Evolutionary conservation across 1,140 invertebrate species (phyloP), one percentile per base, ranked within the genome.

Genomic region (Nephila pilipes): DNA sequence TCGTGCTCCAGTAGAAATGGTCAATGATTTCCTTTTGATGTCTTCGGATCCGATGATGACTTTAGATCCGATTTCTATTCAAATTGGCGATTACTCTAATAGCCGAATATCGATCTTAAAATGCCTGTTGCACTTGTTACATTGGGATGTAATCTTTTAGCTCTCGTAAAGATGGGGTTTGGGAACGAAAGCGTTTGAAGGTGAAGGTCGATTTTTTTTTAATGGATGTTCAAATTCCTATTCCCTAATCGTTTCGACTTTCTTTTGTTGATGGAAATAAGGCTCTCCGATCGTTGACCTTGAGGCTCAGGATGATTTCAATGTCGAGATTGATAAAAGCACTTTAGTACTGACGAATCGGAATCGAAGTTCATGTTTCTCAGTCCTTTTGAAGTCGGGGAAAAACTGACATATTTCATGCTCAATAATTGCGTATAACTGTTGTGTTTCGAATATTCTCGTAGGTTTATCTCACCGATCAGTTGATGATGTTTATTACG

Each of bases 61-160:
- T 10, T 83, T 54, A 54, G 18, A 55, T 55, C 80, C 38, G 54
- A 83, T 83, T 75, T 32, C 46, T 85, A 32, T 75, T 75, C 69
- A 36, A 75, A 75, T 75, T 32, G 32, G 14, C 69, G 69, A 36
- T 75, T 75, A 75, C 20, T 29, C 32, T 36, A 36, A 75, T 36
- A 14, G 57, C 25, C 32, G 25, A 29, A 32, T 32, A 32, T 32
- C 32, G 25, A 29, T 32, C 32, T 75, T 75, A 29, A 36, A 75
- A 75, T 36, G 69, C 69, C 14, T 10, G 63, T n/a, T 46, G 12
- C 46, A 46, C 46, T 46, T 46, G 46, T 46, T 46, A 46, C 46
- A 46, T 65, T 65, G n/a, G 22, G n/a, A 65, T 29, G n/a, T 25
- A 29, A 65, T 25, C 46, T 46, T 46, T 46, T 46, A n/a, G 25